phyloP scores from a whole-genome alignment of 2,888 invertebrate genomes.

The Liopterus haemorrhoidalis region DNA sequence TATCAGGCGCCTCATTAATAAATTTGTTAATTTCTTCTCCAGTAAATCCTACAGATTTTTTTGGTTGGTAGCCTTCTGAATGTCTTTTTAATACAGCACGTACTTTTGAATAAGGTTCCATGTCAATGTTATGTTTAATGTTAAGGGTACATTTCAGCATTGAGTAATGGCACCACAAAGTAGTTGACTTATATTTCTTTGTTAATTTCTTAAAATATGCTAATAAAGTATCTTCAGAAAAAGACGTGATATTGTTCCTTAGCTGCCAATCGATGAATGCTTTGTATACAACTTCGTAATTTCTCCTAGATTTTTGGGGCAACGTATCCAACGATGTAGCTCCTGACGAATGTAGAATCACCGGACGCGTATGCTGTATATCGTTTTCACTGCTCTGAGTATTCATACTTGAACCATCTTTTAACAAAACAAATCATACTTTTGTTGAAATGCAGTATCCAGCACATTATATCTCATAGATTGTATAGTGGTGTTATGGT shows the following conservation, averaged over 20 bases:
- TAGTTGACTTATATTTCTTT: constrained; percentile 3
- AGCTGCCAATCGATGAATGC: constrained; percentile 5
- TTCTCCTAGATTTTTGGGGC: too few species aligned
- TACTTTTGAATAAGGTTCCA: too few species aligned
- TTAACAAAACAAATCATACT: too few species aligned
- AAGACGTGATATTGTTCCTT: not conserved
- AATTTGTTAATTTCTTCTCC: constrained; percentile 4
- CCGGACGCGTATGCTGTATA: too few species aligned
- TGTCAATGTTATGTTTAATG: constrained; percentile 4
- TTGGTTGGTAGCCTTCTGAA: constrained; percentile 1
- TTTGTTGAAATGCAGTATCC: too few species aligned
- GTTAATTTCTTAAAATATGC: not conserved
- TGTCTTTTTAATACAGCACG: constrained; percentile 2
- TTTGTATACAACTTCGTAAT: too few species aligned
- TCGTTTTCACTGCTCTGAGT: too few species aligned
- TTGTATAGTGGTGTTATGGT: too few species aligned
- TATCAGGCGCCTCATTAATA: constrained; percentile 1
- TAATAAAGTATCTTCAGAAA: constrained; percentile 3
- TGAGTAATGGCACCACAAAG: constrained; percentile 3
- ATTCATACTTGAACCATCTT: too few species aligned
- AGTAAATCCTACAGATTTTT: constrained; percentile 1
- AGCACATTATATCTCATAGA: too few species aligned
- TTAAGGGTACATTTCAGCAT: constrained; percentile 7
- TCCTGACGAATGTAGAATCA: too few species aligned
- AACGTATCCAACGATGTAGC: too few species aligned